Base-by-base conservation (phyloP, 2,113 vertebrate genomes). In the Lophius piscatorius region DNA sequence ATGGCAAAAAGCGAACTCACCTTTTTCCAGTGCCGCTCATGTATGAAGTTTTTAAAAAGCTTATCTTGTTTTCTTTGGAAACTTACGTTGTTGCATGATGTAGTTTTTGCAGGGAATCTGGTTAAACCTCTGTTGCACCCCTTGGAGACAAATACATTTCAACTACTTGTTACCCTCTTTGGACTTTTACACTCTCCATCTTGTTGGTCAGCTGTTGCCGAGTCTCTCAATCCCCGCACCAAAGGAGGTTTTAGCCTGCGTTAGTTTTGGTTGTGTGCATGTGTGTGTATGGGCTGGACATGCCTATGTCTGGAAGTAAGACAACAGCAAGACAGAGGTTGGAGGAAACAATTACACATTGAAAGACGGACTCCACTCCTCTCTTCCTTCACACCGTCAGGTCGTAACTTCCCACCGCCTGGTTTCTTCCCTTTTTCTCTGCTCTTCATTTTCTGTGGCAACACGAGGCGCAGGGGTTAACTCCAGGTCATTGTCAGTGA, bases 351-450 rank as follows among this genome's bases (percentile, higher is more conserved):
- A 58, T 63, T 44, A 9, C 9, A 38, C 58, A 52, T 58, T 16
- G 79, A 84, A 79, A 63, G 51, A 57, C 47, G 36, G 57, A 64
- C 70, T 76, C 52, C n/a, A 10, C 49, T 76, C 44, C 48, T 39
- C 60, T 69, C 45, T 56, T 60, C 67, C 59, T 56, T 78, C 70
- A 49, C 57, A 82, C 62, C 55, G 41, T 76, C 40, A 18, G 56
- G 56, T 74, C 65, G 50, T 85, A 86, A 84, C 82, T 88, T 83
- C 80, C 65, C 57, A 66, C 64, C 3, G 44, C 75, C 70, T 49
- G 48, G 78, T 82, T 89, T 90, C 82, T 81, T 84, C 78, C 78
- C 74, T 84, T 85, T 81, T 86, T 82, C 68, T 81, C 58, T 50
- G 52, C 74, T 82, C 82, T 80, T 83, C 76, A 11, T 80, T 91